Evolutionary conservation across 2,888 invertebrate genomes (phyloP).

Genomic region (Lycaena phlaeas): DNA sequence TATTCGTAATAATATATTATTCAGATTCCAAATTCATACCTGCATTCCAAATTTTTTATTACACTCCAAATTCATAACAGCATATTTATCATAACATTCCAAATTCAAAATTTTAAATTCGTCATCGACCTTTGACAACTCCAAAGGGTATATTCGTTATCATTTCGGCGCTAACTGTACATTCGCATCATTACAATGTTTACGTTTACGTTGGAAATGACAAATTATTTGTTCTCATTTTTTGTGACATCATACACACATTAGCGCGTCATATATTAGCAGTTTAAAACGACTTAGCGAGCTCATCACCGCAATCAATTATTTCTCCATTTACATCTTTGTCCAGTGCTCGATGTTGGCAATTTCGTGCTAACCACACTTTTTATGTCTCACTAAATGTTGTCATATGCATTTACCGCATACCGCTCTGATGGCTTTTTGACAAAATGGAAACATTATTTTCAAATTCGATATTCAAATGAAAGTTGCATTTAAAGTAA

Average conservation of each 20-base stretch:
- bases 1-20: too few species aligned
- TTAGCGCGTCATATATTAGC: constrained; percentile 30
- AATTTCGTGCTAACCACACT: constrained; percentile 42
- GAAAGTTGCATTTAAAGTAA: too few species aligned
- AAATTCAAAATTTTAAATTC: too few species aligned
- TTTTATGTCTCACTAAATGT: constrained; percentile 22
- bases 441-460: constrained; percentile 4
- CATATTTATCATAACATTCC: too few species aligned
- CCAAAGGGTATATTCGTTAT: too few species aligned
- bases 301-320: constrained; percentile 55
- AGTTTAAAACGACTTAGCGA: constrained; percentile 43
- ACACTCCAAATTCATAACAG: too few species aligned
- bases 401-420: constrained; percentile 1
- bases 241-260: constrained; percentile 36
- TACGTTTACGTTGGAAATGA: constrained; percentile 25
- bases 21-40: too few species aligned
- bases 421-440: neutral
- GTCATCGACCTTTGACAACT: too few species aligned
- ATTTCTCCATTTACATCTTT: constrained; percentile 37
- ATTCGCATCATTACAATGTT: constrained; percentile 12
- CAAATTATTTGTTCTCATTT: constrained; percentile 37
- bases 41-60: too few species aligned
- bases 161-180: too few species aligned
- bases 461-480: too few species aligned
- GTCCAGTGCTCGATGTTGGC: constrained; percentile 37